A percentile compares a stretch with the other conserved stretches of the same genome.
Conservation (phyloP, 2,797 vertebrate species). For the Pipistrellus pipistrellus region DNA sequence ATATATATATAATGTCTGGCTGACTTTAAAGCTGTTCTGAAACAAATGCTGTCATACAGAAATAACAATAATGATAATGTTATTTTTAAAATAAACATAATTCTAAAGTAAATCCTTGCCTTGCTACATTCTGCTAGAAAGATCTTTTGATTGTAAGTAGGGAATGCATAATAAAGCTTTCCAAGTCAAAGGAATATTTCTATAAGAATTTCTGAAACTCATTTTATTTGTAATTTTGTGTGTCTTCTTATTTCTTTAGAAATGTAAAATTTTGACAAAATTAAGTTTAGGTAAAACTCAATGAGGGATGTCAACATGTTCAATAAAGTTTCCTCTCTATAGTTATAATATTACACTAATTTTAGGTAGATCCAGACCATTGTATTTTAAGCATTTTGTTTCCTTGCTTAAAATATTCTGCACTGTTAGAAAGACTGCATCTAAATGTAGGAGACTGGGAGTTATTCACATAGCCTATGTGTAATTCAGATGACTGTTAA, state of each 20-base stretch:
- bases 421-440: conserved; percentile 74
- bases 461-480: conserved; percentile 83
- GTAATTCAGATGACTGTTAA: conserved; percentile 64
- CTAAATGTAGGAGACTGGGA: conserved; percentile 84
- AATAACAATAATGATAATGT: neutral
- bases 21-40: neutral
- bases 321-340: conserved; percentile 12
- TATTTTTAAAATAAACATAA: conserved; percentile 47
- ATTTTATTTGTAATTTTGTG: conserved; percentile 31
- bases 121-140: conserved; percentile 29
- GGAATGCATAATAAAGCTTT: neutral
- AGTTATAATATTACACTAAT: conserved; percentile 25
- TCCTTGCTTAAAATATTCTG: conserved; percentile 66
- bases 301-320: neutral
- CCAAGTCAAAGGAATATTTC: conserved; percentile 13
- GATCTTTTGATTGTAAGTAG: neutral
- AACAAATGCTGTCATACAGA: neutral
- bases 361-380: conserved; percentile 63
- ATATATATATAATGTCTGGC: neutral
- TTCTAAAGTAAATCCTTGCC: conserved; percentile 6
- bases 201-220: neutral
- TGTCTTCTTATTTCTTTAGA: conserved; percentile 11
- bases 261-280: neutral
- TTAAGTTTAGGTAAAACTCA: neutral
- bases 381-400: conserved; percentile 56